Conservation (phyloP, 1,140 invertebrate species). For the Ostrea denselamellosa region DNA sequence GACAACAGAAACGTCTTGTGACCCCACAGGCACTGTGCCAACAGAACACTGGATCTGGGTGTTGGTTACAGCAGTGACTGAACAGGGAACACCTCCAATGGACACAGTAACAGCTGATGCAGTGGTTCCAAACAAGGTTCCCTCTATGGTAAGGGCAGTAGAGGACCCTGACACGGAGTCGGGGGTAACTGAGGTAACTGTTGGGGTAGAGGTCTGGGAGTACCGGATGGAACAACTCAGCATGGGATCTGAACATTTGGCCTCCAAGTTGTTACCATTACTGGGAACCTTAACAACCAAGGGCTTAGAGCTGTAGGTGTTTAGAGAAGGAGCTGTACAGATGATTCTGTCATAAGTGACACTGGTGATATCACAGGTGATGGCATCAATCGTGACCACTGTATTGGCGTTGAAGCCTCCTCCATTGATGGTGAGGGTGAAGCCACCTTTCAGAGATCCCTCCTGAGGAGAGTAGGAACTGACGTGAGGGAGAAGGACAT, state of each 20-base stretch:
- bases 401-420: slow-evolving; percentile 64
- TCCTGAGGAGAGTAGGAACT: slow-evolving; percentile 62
- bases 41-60: slow-evolving; percentile 51
- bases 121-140: slow-evolving; percentile 42
- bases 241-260: slow-evolving; percentile 23
- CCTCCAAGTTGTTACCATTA: slow-evolving; percentile 20
- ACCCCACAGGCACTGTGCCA: slow-evolving; percentile 30
- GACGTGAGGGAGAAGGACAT: slow-evolving; percentile 57
- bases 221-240: slow-evolving; percentile 42
- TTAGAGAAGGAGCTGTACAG: slow-evolving; percentile 23
- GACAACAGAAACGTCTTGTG: not conserved
- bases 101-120: slow-evolving; percentile 35
- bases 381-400: slow-evolving; percentile 9
- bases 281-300: slow-evolving; percentile 35
- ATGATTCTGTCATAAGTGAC: slow-evolving; percentile 45
- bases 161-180: not conserved
- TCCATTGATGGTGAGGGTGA: slow-evolving; percentile 68
- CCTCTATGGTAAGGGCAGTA: slow-evolving; percentile 36
- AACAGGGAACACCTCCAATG: slow-evolving; percentile 48
- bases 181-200: slow-evolving; percentile 41
- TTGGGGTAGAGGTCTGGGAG: slow-evolving; percentile 14
- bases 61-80: slow-evolving; percentile 36
- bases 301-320: not conserved
- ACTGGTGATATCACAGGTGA: slow-evolving; percentile 9
- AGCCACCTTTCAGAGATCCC: slow-evolving; percentile 74